These are phyloP conservation scores for Cynopterus sphinx DNA, from an alignment of 2,797 vertebrate species.

Conservation along the genomic window DNA sequence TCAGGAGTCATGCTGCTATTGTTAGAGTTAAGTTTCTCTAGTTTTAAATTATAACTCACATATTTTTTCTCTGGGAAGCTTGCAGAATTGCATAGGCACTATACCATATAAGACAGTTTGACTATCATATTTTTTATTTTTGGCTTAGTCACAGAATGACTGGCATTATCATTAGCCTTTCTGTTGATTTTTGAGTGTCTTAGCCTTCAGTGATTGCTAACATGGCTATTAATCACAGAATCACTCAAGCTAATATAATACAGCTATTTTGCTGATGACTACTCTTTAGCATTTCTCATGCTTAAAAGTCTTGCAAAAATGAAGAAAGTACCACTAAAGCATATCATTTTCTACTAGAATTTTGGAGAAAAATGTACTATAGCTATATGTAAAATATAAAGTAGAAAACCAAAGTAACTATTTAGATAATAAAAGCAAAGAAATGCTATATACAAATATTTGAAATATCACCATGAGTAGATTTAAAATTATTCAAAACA, in stretches of 20 bases:
- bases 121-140: background rate
- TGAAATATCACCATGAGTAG: background rate
- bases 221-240: background rate
- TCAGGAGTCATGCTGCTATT: conserved; percentile 18
- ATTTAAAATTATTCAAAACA: background rate
- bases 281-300: background rate
- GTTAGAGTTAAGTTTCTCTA: background rate
- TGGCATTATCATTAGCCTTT: background rate
- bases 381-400: background rate
- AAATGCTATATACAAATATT: background rate
- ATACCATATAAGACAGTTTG: too few relatives aligned
- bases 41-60: background rate
- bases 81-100: rapidly evolving
- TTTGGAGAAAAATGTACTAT: conserved; percentile 6
- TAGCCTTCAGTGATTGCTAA: background rate
- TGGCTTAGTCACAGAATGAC: conserved; percentile 44
- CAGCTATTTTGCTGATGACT: background rate
- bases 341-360: background rate
- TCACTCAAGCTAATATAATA: background rate
- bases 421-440: background rate
- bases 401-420: background rate
- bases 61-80: background rate
- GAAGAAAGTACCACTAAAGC: background rate
- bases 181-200: background rate
- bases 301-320: conserved; percentile 20